These are phyloP conservation scores for Sminthurinus signatus DNA, from an alignment of 1,140 invertebrate genomes.

Conservation along the genomic window DNA sequence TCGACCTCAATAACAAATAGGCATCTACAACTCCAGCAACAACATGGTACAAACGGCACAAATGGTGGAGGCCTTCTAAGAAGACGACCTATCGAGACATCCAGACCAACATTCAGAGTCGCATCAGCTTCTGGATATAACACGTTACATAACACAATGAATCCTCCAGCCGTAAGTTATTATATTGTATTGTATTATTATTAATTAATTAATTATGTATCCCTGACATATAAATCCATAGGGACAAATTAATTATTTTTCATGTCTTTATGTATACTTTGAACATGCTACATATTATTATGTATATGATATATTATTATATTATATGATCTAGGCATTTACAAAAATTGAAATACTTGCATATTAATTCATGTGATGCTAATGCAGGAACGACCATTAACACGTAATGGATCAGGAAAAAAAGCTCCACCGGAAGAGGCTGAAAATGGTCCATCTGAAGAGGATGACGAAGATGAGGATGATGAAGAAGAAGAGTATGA, in stretches of 20 bases:
- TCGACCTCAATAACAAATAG: not conserved
- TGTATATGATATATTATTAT: too few species aligned
- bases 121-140: too few species aligned
- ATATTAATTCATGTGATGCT: not conserved
- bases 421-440: not conserved
- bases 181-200: not conserved
- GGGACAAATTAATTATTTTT: too few species aligned
- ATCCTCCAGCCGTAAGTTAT: not conserved
- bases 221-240: too few species aligned
- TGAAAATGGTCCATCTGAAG: slow-evolving; percentile 9
- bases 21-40: not conserved
- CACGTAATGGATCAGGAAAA: not conserved
- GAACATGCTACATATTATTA: too few species aligned
- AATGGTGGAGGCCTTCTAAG: too few species aligned
- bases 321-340: too few species aligned
- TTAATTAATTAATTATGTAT: too few species aligned
- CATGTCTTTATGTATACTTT: too few species aligned
- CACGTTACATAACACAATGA: not conserved
- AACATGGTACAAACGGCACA: not conserved
- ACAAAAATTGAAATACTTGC: not conserved
- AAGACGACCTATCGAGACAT: not conserved
- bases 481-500: slow-evolving; percentile 44
- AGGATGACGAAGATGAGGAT: slow-evolving; percentile 43
- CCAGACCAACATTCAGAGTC: not conserved
- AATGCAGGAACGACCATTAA: not conserved